phyloP scores from a whole-genome alignment of 2,888 invertebrate genomes.

The Drosophila ezoana region DNA sequence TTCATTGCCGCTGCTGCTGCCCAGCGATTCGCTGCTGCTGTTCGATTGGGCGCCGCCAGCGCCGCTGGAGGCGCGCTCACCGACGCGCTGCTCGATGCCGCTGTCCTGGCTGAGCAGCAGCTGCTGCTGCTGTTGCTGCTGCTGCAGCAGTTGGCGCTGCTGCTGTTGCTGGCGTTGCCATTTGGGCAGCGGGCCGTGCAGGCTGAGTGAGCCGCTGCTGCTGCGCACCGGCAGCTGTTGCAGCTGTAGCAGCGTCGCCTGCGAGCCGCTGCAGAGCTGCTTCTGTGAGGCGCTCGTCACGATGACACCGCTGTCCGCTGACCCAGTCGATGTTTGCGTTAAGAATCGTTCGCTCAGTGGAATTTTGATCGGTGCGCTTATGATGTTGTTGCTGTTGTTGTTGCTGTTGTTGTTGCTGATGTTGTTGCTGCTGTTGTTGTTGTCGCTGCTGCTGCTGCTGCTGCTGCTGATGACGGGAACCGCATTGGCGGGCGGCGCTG shows the following conservation, averaged over 20 bases:
- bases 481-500: conserved; percentile 23
- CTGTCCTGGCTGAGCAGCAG: conserved; percentile 83
- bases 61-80: conserved; percentile 31
- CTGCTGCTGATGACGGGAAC: conserved; percentile 31
- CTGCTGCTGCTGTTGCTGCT: conserved; percentile 55
- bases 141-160: conserved; percentile 36
- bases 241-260: conserved; percentile 54
- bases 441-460: conserved; percentile 28
- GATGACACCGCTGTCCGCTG: conserved; percentile 83
- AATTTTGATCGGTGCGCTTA: conserved; percentile 81
- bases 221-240: conserved; percentile 74
- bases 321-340: conserved; percentile 82
- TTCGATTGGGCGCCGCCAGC: conserved; percentile 60
- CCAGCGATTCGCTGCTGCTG: conserved; percentile 82
- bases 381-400: conserved; percentile 52
- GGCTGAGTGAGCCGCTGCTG: conserved; percentile 80
- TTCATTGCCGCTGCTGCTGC: conserved; percentile 72
- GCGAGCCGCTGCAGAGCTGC: conserved; percentile 47
- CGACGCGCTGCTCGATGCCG: conserved; percentile 82
- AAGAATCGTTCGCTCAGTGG: conserved; percentile 82
- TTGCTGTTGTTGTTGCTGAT: conserved; percentile 20
- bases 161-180: conserved; percentile 59
- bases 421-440: conserved; percentile 11
- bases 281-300: conserved; percentile 64
- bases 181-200: conserved; percentile 74